These are phyloP conservation scores for Telmatherina bonti DNA, from an alignment of 2,797 vertebrate species.

Conservation along the genomic window DNA sequence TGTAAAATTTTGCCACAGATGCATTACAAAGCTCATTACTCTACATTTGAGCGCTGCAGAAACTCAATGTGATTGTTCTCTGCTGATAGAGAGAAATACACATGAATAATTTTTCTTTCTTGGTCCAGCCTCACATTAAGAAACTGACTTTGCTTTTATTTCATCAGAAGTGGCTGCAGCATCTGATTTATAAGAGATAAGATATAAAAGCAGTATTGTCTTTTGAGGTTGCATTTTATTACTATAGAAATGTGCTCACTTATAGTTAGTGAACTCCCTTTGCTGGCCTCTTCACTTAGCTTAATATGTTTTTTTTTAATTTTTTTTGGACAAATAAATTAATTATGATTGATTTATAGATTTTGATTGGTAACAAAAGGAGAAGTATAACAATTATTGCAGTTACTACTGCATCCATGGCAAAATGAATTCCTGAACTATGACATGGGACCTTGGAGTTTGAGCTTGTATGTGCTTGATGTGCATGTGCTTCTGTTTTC, in stretches of 20 bases:
- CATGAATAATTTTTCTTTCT: constrained; percentile 22
- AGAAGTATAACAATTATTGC: no score
- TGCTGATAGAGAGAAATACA: constrained; percentile 18
- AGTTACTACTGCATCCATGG: no score
- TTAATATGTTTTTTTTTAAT: not conserved
- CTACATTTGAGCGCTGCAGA: not conserved
- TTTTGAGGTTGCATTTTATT: not conserved
- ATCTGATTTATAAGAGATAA: not conserved
- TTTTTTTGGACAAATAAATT: no score
- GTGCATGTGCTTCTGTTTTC: not conserved
- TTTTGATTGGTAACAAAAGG: not conserved
- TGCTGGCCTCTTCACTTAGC: not conserved
- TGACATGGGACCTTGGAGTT: not conserved
- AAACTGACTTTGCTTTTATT: not conserved
- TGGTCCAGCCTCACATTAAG: constrained; percentile 5
- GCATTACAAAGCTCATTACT: constrained; percentile 62
- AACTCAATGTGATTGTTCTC: constrained; percentile 25
- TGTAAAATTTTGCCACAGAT: constrained; percentile 57
- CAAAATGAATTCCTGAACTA: not conserved
- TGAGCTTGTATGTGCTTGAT: no score
- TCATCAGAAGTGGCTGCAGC: not conserved
- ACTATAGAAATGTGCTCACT: not conserved
- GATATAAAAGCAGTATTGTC: not conserved
- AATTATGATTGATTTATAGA: no score
- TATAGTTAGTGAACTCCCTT: not conserved